Evolutionary conservation across 2,888 invertebrate genomes (phyloP).

Genomic region (Aphidius colemani): DNA sequence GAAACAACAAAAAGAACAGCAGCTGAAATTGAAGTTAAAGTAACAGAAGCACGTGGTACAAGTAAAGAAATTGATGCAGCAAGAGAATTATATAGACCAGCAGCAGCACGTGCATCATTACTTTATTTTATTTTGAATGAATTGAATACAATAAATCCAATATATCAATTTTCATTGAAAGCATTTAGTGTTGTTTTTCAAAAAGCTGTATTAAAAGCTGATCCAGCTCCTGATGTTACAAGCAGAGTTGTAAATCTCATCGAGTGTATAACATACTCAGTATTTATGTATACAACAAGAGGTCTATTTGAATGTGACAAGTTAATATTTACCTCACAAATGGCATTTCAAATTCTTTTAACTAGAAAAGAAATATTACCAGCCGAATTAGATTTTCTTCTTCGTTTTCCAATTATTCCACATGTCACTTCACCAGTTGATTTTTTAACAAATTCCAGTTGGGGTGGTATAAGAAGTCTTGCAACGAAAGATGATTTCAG

Average conservation of each 20-base stretch:
- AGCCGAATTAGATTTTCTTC: slow-evolving; percentile 86
- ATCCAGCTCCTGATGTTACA: slow-evolving; percentile 78
- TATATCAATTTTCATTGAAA: slow-evolving; percentile 96
- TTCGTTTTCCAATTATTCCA: slow-evolving; percentile 89
- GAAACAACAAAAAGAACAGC: slow-evolving; percentile 96
- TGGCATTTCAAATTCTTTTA: slow-evolving; percentile 90
- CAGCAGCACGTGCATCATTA: slow-evolving; percentile 90
- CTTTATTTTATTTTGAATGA: slow-evolving; percentile 96
- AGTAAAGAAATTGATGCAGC: slow-evolving; percentile 92
- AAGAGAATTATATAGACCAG: slow-evolving; percentile 84
- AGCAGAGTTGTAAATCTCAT: slow-evolving; percentile 85
- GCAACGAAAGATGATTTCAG: slow-evolving; percentile 88
- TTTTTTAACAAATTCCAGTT: slow-evolving; percentile 87
- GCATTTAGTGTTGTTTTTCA: slow-evolving; percentile 98
- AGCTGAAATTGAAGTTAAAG: slow-evolving; percentile 92
- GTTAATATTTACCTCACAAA: slow-evolving; percentile 93
- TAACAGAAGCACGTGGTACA: slow-evolving; percentile 89
- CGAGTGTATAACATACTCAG: slow-evolving; percentile 92
- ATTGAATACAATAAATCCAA: slow-evolving; percentile 92
- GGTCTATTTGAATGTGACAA: slow-evolving; percentile 97
- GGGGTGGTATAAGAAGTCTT: slow-evolving; percentile 94
- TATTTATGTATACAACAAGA: slow-evolving; percentile 92
- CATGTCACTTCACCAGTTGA: slow-evolving; percentile 94
- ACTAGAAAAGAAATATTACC: slow-evolving; percentile 85
- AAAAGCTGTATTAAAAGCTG: slow-evolving; percentile 90